A percentile compares a stretch with the other conserved stretches of the same genome.
phyloP scores from a whole-genome alignment of 37 sponge, comb jelly and placozoan genomes.

The Haliclona indistincta region DNA sequence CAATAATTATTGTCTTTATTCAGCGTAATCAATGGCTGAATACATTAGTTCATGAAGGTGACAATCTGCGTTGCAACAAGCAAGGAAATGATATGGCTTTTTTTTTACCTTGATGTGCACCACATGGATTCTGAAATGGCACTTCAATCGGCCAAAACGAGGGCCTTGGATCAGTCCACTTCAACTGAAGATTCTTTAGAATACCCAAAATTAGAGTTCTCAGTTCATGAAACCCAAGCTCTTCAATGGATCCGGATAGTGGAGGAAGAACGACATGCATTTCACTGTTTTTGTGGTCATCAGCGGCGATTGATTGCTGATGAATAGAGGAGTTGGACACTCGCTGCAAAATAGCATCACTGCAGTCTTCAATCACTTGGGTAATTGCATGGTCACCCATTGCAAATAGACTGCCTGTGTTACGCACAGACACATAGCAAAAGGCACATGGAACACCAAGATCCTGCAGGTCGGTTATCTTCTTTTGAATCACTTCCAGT shows the following conservation, averaged over 20 bases:
- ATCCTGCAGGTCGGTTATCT: conserved; percentile 60
- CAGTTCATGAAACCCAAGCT: conserved; percentile 35
- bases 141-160: conserved; percentile 63
- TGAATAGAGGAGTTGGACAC: neutral
- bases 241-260: conserved; percentile 39
- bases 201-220: conserved; percentile 62
- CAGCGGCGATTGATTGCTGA: neutral
- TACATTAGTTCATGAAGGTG: too few relatives aligned
- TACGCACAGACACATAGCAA: conserved; percentile 55
- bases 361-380: conserved; percentile 53
- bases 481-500: conserved; percentile 72
- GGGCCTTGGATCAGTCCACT: conserved; percentile 63
- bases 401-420: conserved; percentile 60
- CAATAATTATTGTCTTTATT: too few relatives aligned
- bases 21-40: too few relatives aligned
- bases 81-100: too few relatives aligned
- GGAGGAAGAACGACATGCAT: conserved; percentile 65
- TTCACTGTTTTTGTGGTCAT: conserved; percentile 1
- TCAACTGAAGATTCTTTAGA: conserved; percentile 55
- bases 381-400: conserved; percentile 63
- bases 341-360: conserved; percentile 49
- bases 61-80: too few relatives aligned
- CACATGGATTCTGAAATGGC: conserved; percentile 51
- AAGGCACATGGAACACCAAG: conserved; percentile 63
- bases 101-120: conserved; percentile 31